These are phyloP conservation scores for Pyxicephalus adspersus DNA, from an alignment of 2,113 vertebrate genomes.

Conservation along the genomic window DNA sequence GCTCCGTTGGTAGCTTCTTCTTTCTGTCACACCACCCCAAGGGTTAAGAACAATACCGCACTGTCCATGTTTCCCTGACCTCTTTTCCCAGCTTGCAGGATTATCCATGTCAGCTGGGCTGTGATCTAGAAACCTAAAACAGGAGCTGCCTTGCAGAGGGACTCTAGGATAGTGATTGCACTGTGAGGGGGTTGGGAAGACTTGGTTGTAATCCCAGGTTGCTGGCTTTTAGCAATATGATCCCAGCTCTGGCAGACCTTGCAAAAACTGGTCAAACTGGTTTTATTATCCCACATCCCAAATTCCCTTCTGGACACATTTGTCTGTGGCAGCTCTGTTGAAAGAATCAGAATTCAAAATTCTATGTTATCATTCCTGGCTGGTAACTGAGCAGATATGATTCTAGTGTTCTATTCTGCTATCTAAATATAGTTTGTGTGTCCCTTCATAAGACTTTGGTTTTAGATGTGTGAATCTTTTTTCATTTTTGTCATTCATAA, in stretches of 20 bases:
- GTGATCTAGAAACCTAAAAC: constrained; percentile 52
- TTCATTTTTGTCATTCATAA: background rate
- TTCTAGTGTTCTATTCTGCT: background rate
- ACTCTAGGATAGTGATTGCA: constrained; percentile 46
- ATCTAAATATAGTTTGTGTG: background rate
- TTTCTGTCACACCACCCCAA: background rate
- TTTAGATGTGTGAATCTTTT: too few species aligned
- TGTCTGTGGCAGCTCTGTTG: constrained; percentile 1
- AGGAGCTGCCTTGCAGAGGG: constrained; percentile 43
- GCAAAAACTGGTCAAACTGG: constrained; percentile 58
- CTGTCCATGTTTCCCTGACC: constrained; percentile 36
- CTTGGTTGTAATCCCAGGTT: constrained; percentile 35
- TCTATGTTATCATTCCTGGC: background rate
- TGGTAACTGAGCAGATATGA: background rate
- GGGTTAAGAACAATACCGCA: constrained; percentile 12
- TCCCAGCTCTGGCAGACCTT: constrained; percentile 43
- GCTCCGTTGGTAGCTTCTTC: constrained; percentile 11
- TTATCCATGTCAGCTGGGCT: constrained; percentile 55
- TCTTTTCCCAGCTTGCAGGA: constrained; percentile 30
- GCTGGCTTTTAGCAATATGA: constrained; percentile 56
- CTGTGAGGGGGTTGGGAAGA: constrained; percentile 50
- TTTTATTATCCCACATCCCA: constrained; percentile 51
- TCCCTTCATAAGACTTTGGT: background rate
- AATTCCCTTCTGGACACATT: constrained; percentile 55
- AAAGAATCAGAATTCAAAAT: constrained; percentile 10